These are phyloP conservation scores for Vollenhovia emeryi DNA, from an alignment of 1,140 invertebrate genomes.

Conservation along the genomic window DNA sequence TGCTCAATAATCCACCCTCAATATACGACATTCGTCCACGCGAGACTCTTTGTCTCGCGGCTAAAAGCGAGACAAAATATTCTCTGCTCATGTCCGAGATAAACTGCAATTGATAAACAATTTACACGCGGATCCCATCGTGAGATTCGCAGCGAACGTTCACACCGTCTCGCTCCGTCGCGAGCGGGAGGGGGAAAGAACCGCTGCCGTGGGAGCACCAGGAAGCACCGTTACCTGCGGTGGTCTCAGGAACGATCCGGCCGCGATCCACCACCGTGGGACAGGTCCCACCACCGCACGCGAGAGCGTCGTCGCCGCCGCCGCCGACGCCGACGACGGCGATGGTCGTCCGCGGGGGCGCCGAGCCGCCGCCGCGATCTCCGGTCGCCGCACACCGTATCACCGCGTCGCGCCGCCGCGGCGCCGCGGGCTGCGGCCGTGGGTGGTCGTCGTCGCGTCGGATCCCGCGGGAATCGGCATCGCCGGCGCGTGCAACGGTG, in stretches of 20 bases:
- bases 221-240: not conserved
- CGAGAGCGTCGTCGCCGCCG: slow-evolving; percentile 11
- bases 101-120: too few species aligned
- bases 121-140: too few species aligned
- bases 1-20: too few species aligned
- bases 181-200: too few species aligned
- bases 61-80: too few species aligned
- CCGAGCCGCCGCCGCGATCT: slow-evolving; percentile 10
- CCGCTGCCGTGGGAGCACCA: not conserved
- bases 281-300: not conserved
- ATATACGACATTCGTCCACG: too few species aligned
- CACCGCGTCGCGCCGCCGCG: slow-evolving; percentile 41
- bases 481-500: slow-evolving; percentile 11
- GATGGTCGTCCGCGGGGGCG: slow-evolving; percentile 14
- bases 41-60: too few species aligned
- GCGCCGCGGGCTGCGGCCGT: slow-evolving; percentile 3
- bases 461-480: slow-evolving; percentile 25
- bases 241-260: slow-evolving; percentile 23
- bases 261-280: slow-evolving; percentile 15
- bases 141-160: not conserved
- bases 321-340: not conserved
- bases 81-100: too few species aligned
- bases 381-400: slow-evolving; percentile 15
- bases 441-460: slow-evolving; percentile 21
- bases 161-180: too few species aligned